Base-by-base conservation (phyloP, 2,888 invertebrate genomes). In the Cephus spinipes region DNA sequence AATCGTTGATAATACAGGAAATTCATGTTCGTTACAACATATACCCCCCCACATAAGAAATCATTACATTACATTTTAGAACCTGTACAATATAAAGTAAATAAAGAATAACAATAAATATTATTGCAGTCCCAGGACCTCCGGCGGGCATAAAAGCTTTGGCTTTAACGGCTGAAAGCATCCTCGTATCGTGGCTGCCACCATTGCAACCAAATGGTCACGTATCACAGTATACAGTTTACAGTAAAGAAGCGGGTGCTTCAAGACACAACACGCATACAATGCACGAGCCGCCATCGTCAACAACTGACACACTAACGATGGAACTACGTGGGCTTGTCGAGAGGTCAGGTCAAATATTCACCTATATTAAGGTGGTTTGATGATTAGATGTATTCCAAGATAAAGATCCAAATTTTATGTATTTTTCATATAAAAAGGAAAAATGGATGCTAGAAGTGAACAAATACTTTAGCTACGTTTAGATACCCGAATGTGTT, bases 81-180 rank as follows among this genome's bases (percentile, higher is more conserved):
- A 33, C 23, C 3, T 9, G 73, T 32, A 71, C 11, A 74, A 74
- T 34, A 12, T 68, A 40, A 74, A 68, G n/a, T 12, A 77, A 9
- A 74, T 34, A 74, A 34, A 11, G 9, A 32, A 69, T 80, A 36
- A 55, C 31, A 73, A 36, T 69, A 77, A 74, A 68, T 81, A 69
- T 80, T 78, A 76, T 69, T 87, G 78, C 90, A 96, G 97, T 97
- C 80, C 97, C 98, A 35, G 97, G 96, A 80, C 94, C 96, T 30
- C 97, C 97, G 6, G 95, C 95, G 80, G 95, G 95, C 87, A 96
- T 97, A 85, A 97, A 97, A 92, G 97, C 97, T 0, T 92, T 96
- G 68, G 95, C 97, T 1, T 93, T 95, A 88, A 96, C 97, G 75
- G 95, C 95, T 76, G 97, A 96, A 90, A 95, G 96, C 40, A 96